These are phyloP conservation scores for Parauchenoglanis ngamensis DNA, from an alignment of 2,797 vertebrate genomes.

Conservation along the genomic window DNA sequence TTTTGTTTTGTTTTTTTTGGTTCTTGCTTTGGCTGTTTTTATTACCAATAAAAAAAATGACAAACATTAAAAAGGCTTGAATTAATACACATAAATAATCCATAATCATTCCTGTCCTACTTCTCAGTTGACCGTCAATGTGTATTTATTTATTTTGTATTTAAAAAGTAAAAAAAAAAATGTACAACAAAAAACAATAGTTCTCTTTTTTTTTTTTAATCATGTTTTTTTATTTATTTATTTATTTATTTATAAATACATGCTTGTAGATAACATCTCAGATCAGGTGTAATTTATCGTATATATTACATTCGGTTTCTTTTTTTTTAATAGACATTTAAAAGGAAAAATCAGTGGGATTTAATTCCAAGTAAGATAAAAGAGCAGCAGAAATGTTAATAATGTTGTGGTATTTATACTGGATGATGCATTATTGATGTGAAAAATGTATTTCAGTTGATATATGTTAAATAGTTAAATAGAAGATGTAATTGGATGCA, in stretches of 20 bases:
- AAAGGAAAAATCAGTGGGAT: background rate
- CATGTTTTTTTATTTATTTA: background rate
- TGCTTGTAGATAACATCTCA: background rate
- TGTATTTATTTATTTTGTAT: background rate
- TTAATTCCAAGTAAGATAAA: background rate
- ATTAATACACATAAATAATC: background rate
- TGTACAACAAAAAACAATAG: background rate
- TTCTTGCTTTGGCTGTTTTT: background rate
- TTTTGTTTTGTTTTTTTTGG: too few relatives aligned
- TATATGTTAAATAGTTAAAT: background rate
- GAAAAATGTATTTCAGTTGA: too few relatives aligned
- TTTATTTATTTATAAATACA: background rate
- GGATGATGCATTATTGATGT: background rate
- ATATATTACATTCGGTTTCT: background rate
- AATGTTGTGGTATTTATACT: too few relatives aligned
- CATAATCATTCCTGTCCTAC: background rate
- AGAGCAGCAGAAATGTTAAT: too few relatives aligned
- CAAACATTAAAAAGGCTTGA: background rate
- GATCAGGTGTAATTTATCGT: background rate
- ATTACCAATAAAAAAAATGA: background rate
- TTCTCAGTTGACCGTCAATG: background rate
- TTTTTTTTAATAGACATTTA: background rate
- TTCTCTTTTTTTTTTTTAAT: background rate
- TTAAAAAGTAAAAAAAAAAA: background rate
- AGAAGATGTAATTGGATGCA: background rate